phyloP scores from a whole-genome alignment of 2,797 vertebrate genomes.

The Lacerta agilis region DNA sequence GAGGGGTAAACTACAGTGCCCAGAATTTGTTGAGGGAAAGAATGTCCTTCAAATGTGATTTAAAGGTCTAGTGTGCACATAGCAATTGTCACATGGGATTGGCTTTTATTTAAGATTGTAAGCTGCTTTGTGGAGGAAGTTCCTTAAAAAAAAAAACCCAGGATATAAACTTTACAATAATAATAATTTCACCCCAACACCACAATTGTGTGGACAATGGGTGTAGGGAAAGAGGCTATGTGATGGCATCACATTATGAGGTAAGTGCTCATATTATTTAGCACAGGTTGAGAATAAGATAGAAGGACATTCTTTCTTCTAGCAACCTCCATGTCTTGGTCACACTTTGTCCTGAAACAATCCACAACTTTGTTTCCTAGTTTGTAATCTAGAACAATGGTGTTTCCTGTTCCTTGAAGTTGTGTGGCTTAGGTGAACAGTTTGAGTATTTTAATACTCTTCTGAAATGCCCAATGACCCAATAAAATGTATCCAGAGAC shows the following conservation, averaged over 20 bases:
- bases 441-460: neutral
- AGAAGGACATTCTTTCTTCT: neutral
- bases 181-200: neutral
- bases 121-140: too few species aligned
- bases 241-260: neutral
- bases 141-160: too few species aligned
- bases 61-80: too few species aligned
- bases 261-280: neutral
- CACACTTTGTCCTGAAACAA: neutral
- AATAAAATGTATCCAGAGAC: constrained; percentile 54
- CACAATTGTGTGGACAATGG: neutral
- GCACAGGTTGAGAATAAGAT: too few species aligned
- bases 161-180: too few species aligned
- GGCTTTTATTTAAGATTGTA: too few species aligned
- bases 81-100: too few species aligned
- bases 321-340: neutral
- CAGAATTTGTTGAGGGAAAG: too few species aligned
- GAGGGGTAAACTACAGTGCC: too few species aligned
- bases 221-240: neutral
- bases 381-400: neutral
- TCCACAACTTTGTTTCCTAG: neutral
- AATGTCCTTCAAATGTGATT: too few species aligned
- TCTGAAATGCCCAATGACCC: constrained; percentile 48
- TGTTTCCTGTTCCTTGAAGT: constrained; percentile 20
- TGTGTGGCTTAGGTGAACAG: constrained; percentile 6